Percentiles rank a stretch among this genome's conserved stretches.
Conservation (phyloP, 2,888 invertebrate species). For the Tryphoninae sp. region DNA sequence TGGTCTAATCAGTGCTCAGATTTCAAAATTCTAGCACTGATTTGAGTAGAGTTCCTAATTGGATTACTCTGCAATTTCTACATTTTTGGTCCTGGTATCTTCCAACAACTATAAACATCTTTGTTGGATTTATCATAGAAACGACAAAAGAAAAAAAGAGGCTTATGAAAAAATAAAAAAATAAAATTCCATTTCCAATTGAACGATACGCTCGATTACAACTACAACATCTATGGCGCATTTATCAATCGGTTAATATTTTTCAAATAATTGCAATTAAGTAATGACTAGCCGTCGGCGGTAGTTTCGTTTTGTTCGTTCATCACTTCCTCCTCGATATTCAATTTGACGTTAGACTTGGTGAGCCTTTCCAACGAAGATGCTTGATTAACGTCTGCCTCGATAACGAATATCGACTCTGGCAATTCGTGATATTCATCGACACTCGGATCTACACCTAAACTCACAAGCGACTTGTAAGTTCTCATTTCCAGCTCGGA, state of each 20-base stretch:
- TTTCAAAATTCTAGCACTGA: background rate
- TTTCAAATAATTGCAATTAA: constrained; percentile 30
- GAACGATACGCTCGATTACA: background rate
- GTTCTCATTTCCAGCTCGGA: constrained; percentile 68
- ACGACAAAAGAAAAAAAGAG: background rate
- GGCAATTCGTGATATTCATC: constrained; percentile 60
- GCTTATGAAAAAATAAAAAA: background rate
- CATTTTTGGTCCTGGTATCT: background rate
- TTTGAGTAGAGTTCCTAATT: too few relatives aligned
- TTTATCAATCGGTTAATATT: background rate
- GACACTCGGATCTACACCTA: constrained; percentile 61
- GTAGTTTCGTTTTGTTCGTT: constrained; percentile 19
- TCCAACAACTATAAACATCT: constrained; percentile 12
- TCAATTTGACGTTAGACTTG: constrained; percentile 7
- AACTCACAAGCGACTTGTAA: constrained; percentile 64
- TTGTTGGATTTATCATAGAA: background rate
- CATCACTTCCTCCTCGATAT: constrained; percentile 21
- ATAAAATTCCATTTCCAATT: background rate
- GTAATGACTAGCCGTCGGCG: constrained; percentile 55
- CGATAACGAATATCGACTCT: constrained; percentile 72
- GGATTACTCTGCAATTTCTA: background rate
- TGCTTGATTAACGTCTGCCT: constrained; percentile 72
- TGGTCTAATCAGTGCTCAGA: background rate
- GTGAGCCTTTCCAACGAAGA: constrained; percentile 49
- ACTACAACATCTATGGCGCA: background rate